A percentile compares a stretch with the other conserved stretches of the same genome.
These are phyloP conservation scores for Phylloscopus collybita DNA, from an alignment of 2,797 vertebrate species.

Conservation along the genomic window DNA sequence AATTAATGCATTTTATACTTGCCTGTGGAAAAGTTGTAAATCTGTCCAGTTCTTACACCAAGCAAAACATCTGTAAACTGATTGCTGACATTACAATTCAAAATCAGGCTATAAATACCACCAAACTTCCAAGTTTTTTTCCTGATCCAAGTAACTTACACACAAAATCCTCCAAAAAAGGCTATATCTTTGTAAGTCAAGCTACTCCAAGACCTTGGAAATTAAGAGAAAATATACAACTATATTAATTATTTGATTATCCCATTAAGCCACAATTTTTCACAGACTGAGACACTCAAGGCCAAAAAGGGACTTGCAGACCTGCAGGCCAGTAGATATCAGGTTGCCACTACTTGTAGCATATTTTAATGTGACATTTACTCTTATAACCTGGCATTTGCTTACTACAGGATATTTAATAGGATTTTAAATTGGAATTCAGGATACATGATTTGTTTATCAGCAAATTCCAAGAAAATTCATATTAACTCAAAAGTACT, in stretches of 20 bases:
- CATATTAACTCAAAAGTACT: background rate
- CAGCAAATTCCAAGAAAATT: background rate
- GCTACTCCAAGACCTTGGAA: constrained; percentile 90
- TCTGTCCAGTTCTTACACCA: constrained; percentile 92
- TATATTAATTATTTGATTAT: background rate
- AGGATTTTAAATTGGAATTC: background rate
- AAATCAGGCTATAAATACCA: constrained; percentile 94
- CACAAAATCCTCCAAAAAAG: constrained; percentile 93
- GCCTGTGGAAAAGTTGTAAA: constrained; percentile 95
- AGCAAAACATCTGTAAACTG: constrained; percentile 96
- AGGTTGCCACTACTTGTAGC: background rate
- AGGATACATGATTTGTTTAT: background rate
- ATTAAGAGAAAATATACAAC: background rate
- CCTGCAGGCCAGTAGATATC: background rate
- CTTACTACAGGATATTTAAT: background rate
- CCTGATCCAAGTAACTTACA: constrained; percentile 96
- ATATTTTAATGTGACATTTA: background rate
- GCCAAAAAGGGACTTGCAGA: background rate
- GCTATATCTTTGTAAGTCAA: constrained; percentile 93
- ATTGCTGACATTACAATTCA: constrained; percentile 95
- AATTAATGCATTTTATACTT: constrained; percentile 52
- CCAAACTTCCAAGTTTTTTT: constrained; percentile 95
- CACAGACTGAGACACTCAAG: background rate
- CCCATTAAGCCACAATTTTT: background rate
- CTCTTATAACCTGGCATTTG: background rate